Base-by-base conservation (phyloP, 2,888 invertebrate genomes). In the Erebia epiphron region DNA sequence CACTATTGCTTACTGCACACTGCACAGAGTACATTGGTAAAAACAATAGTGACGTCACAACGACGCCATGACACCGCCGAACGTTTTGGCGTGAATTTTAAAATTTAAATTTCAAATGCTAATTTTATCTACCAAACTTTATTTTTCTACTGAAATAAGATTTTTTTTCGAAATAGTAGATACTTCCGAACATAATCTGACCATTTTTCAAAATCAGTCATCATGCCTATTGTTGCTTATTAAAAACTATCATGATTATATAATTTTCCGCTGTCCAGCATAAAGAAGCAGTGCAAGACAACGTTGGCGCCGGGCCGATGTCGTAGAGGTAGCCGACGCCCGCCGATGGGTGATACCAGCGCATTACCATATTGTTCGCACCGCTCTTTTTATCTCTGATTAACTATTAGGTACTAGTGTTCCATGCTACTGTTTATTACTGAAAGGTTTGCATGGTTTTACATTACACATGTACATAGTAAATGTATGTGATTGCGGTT, bases 311-410 rank as follows among this genome's bases (percentile, higher is more conserved):
- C 86, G 83, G 41, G 57, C 83, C 84, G 91, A 91, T 91, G 86
- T 74, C 79, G 81, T 89, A 88, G 81, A 81, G 84, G 83, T 83
- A 83, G 85, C 81, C 83, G 79, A 79, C 83, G 85, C 79, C 86
- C 82, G 83, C 81, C 86, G 90, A 90, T 89, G 84, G 83, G 81
- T 86, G 80, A 79, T 80, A 80, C 77, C 73, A 72, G 76, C 74
- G 79, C 83, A 92, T 92, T 92, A 90, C 86, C 90, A 92, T 91
- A 89, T 83, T 79, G 83, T 85, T 84, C 85, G 83, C 83, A 80
- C 84, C 81, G 80, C 78, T 79, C 82, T 80, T 81, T 80, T 81
- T 84, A 86, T 86, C 85, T 82, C 78, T 80, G 82, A 83, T 86
- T 85, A 86, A 82, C 82, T 76, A 75, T 78, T 83, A 35, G 35